Evolutionary conservation across 1,140 invertebrate genomes (phyloP).

Genomic region (Aethina tumida): DNA sequence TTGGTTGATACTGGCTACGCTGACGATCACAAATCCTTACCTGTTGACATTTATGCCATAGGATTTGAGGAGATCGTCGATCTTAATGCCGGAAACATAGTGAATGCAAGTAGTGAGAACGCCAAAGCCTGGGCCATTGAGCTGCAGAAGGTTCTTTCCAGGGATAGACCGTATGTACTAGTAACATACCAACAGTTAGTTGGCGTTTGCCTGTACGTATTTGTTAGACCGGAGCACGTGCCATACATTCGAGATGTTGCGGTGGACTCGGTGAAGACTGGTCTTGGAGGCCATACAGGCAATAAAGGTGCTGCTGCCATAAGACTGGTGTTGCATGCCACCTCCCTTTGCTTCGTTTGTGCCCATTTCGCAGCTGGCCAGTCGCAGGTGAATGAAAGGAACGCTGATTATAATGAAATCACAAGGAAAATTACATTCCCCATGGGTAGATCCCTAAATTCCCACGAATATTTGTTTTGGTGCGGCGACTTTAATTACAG

Average conservation of each 20-base stretch:
- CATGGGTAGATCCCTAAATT: conserved; percentile 81
- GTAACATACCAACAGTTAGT: conserved; percentile 95
- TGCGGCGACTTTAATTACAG: conserved; percentile 99
- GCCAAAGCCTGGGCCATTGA: conserved; percentile 93
- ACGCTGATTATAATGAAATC: conserved; percentile 94
- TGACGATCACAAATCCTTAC: conserved; percentile 35
- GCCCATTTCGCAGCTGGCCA: conserved; percentile 99
- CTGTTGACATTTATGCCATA: conserved; percentile 90
- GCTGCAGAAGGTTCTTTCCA: conserved; percentile 82
- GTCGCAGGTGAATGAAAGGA: conserved; percentile 88
- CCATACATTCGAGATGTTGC: conserved; percentile 86
- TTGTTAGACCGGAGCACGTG: conserved; percentile 78
- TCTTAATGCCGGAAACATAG: conserved; percentile 96
- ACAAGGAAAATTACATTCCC: conserved; percentile 87
- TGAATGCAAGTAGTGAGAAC: conserved; percentile 94
- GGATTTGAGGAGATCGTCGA: conserved; percentile 99
- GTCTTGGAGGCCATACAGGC: conserved; percentile 86
- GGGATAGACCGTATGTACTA: conserved; percentile 82
- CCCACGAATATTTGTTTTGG: conserved; percentile 99
- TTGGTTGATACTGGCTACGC: conserved; percentile 40
- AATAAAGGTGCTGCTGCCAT: conserved; percentile 84
- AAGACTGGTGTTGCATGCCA: conserved; percentile 81
- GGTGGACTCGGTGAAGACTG: conserved; percentile 94
- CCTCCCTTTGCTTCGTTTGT: conserved; percentile 95
- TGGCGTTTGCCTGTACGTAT: conserved; percentile 95